Evolutionary conservation across 2,888 invertebrate genomes (phyloP), one percentile per base, ranked within the genome.

Genomic region (Tryphoninae sp.): DNA sequence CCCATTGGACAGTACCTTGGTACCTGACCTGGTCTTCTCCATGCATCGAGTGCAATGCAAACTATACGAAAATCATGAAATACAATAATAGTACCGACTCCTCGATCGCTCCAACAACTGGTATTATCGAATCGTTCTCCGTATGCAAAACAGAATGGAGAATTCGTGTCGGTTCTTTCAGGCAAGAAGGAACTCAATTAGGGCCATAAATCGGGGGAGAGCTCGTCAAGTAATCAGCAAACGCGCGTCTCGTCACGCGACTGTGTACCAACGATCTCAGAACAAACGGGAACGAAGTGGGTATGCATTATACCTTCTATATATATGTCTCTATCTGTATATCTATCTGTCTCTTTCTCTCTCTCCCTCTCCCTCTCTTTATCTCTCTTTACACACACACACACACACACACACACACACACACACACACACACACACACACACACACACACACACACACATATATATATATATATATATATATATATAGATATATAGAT

Each of bases 141-240:
- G 59, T 45, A 75, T 67, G 67, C 71, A 67, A 51, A 72, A 72
- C 67, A 61, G 45, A 61, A 58, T 62, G 49, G 49, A 53, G 55
- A 62, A 69, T 69, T 69, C 71, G 76, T 79, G 42, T 79, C 72
- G 72, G 13, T 68, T 45, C 45, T 45, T 45, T 45, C 45, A 71
- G 72, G 49, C 79, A 73, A 76, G 82, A 76, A 79, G 79, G 79
- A 82, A 82, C 73, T 82, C 82, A 79, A 82, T 82, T 82, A 82
- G 82, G 82, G 79, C 76, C 82, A 82, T 82, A 82, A 82, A 82
- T 82, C 79, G 82, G 82, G 68, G 69, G 59, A 59, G 65, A 77
- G 79, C 82, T 82, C 82, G 82, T 82, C 82, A 79, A 82, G 76
- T 82, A 82, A 82, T 82, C 79, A 82, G 79, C 73, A 76, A 26